phyloP scores from a whole-genome alignment of 2,797 vertebrate species.

The Cyprinodon diabolis region DNA sequence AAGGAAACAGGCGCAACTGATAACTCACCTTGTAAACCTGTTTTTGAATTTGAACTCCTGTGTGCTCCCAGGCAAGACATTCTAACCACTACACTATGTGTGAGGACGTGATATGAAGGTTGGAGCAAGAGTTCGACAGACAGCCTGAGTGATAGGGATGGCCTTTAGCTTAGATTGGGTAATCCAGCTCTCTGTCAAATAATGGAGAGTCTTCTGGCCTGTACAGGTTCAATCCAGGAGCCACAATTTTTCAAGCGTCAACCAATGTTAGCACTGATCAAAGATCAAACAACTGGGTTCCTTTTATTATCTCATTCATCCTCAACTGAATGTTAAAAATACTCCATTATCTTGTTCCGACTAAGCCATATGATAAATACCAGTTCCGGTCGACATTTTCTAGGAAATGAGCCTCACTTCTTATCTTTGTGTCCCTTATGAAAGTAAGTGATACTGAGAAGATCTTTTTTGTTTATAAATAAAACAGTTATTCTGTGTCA shows the following conservation, averaged over 20 bases:
- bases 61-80: constrained; percentile 47
- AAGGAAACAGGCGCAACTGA: constrained; percentile 28
- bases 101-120: constrained; percentile 62
- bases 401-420: constrained; percentile 39
- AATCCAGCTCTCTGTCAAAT: constrained; percentile 78
- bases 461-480: background rate
- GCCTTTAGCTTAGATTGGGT: constrained; percentile 71
- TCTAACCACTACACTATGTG: constrained; percentile 59
- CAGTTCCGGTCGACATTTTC: constrained; percentile 66
- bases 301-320: constrained; percentile 67
- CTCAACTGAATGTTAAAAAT: constrained; percentile 64
- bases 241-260: constrained; percentile 66
- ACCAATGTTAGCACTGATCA: constrained; percentile 66
- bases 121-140: constrained; percentile 56
- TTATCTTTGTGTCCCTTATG: constrained; percentile 28
- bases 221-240: constrained; percentile 59
- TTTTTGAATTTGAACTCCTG: constrained; percentile 58
- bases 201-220: constrained; percentile 54
- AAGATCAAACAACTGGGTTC: constrained; percentile 65
- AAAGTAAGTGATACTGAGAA: constrained; percentile 26
- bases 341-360: constrained; percentile 33
- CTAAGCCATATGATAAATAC: constrained; percentile 61
- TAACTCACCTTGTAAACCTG: constrained; percentile 43
- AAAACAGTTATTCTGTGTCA: constrained; percentile 23
- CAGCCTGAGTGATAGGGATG: constrained; percentile 71